phyloP scores from a whole-genome alignment of 2,888 invertebrate species.

The Brenthis ino region DNA sequence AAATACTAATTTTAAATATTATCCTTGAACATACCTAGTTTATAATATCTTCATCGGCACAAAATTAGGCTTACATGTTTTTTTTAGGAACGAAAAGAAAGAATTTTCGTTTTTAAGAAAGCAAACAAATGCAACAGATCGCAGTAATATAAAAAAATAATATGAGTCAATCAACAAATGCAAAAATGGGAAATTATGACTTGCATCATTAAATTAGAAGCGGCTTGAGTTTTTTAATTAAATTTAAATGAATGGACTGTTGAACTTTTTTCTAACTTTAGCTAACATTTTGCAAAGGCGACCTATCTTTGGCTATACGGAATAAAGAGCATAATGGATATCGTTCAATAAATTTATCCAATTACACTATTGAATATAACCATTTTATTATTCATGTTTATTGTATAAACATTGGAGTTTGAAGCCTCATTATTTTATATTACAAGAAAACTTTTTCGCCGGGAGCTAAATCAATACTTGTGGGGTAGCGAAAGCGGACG shows the following conservation, averaged over 20 bases:
- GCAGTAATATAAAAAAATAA: no score
- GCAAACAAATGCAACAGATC: no score
- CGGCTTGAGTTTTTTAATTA: no score
- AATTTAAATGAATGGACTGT: background rate
- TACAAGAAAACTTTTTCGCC: constrained; percentile 59
- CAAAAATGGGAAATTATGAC: no score
- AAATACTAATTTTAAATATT: no score
- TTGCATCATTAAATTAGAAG: no score
- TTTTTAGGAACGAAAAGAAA: no score
- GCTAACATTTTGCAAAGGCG: background rate
- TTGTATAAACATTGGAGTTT: constrained; percentile 41
- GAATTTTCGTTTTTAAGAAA: no score
- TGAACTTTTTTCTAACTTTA: background rate
- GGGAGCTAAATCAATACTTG: constrained; percentile 66
- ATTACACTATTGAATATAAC: constrained; percentile 26
- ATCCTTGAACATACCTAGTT: no score
- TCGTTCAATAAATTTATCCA: constrained; percentile 3
- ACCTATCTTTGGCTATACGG: background rate
- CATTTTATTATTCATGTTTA: constrained; percentile 41
- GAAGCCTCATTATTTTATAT: constrained; percentile 45
- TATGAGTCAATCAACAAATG: no score
- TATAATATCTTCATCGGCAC: no score
- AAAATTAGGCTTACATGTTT: no score
- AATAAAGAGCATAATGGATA: background rate
- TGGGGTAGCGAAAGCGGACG: constrained; percentile 55